Evolutionary conservation across 2,113 vertebrate genomes (phyloP), one percentile per base, ranked within the genome.

Genomic region (Brevimyrus niger): DNA sequence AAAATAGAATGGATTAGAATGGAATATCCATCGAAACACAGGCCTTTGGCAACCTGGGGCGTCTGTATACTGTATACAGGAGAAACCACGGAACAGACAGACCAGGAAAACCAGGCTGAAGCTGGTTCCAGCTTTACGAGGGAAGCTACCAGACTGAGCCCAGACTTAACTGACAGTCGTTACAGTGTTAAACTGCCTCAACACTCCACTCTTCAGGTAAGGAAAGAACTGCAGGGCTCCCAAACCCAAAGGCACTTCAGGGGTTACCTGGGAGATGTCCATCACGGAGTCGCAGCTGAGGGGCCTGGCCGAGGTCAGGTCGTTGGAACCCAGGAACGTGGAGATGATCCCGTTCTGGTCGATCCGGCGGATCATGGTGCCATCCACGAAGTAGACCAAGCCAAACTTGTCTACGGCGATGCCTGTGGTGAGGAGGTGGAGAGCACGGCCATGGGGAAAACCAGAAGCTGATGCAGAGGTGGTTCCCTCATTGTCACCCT

Each of bases 301-400:
- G 50, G 98, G 98, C 88, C 98, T 96, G 55, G 98, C 97, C 0
- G 98, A 99, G 3, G 98, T 99, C 91, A 99, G 94, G 92, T 99
- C 98, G 31, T 99, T 99, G 94, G 98, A 99, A 89, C 98, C 98
- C 90, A 99, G 92, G 53, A 99, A 93, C 2, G 98, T 99, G 17
- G 98, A 99, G 94, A 99, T 99, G 92, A 99, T 96, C 17, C 98
- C 98, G 0, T 99, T 99, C 94, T 99, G 98, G 93, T 99, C 98
- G 27, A 99, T 95, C 27, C 98, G 93, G 47, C 98, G 96, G 93
- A 99, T 99, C 97, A 99, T 99, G 88, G 98, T 98, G 61, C 98
- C 98, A 1, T 99, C 98, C 91, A 99, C 98, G 23, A 99, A 99
- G 94, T 99, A 99, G 91, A 99, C 96, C 87, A 99, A 94, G 4